Evolutionary conservation across 2,888 invertebrate species (phyloP), one percentile per base, ranked within the genome.

Genomic region (Ashinkailepas kermadecensis): DNA sequence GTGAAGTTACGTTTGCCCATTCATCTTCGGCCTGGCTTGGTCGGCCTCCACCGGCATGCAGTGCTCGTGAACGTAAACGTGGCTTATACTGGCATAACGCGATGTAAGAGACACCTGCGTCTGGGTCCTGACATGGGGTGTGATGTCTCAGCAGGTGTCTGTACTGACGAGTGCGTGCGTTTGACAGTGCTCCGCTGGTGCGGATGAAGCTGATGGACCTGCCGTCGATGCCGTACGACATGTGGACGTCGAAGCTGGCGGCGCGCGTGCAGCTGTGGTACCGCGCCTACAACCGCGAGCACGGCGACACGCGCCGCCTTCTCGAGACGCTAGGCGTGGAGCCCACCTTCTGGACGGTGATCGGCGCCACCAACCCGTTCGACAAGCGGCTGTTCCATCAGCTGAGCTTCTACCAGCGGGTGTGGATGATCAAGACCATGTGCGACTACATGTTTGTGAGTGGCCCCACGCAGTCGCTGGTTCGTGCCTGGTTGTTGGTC

Each of bases 391-490:
- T 87, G 74, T 91, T 90, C 85, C 90, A 90, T 85, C 88, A 90
- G 81, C 86, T 91, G 78, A 87, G 86, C 21, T 89, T 89, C 81
- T 89, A 88, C 84, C 88, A 89, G 83, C 87, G 88, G 84, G 89
- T 90, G 12, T 91, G 90, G 90, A 86, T 91, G 70, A 84, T 91
- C 70, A 91, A 91, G 86, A 88, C 89, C 64, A 86, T 91, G 78
- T 91, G 91, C 87, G 91, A 91, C 85, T 84, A 86, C 83, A 86
- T 87, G 81, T 81, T 88, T 86, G 88, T 88, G 84, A 86, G 88
- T 85, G 25, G 15, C 39, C 2, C 39, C 39, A 39, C 39, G 39
- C 39, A 39, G 39, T 39, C 39, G 39, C 39, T 39, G 39, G 39
- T 39, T 39, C 39, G 39, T 39, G 39, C 39, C 39, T 4, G 39